Evolutionary conservation across 1,140 invertebrate genomes (phyloP), one percentile per base, ranked within the genome.

Genomic region (Lepidurus arcticus): DNA sequence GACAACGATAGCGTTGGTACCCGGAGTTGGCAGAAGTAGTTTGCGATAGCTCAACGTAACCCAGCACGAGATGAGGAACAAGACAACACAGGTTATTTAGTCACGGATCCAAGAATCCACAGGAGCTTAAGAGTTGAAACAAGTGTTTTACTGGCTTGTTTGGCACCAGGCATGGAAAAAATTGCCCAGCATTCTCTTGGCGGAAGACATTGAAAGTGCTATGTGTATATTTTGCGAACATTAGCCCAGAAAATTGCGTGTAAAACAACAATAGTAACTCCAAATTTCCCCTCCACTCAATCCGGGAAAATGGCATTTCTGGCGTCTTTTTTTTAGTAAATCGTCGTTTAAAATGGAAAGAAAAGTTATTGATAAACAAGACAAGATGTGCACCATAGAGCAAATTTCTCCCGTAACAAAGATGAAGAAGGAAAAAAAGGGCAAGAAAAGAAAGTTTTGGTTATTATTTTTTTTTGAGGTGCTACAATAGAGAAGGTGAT

Each of bases 61-160:
- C 8, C 53, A 65, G 53, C 53, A n/a, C 53, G 21, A 13, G 21
- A 65, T n/a, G 53, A 4, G 9, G 21, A 65, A 65, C 53, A 65
- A 65, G 53, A 65, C 53, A 47, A 65, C 53, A 65, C 53, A 65
- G 16, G 53, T 65, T 65, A 65, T 65, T 13, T 65, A 21, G 53
- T 65, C 53, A 21, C 21, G 53, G 53, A 65, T 65, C 53, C 53
- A 13, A 65, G 21, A 65, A 65, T 65, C 21, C 53, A 65, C 53
- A 21, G 53, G 53, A 65, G 53, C 53, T 65, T 65, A 21, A 34
- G 34, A 34, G 34, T 34, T 34, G 34, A 34, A 34, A 34, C 34
- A 34, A 34, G 34, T 34, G 34, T 34, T 34, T 34, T 34, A 34
- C 4, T 34, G 34, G 34, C 34, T 34, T 34, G 34, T 34, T 65